A percentile compares a stretch with the other conserved stretches of the same genome.
Conservation (phyloP, 2,113 vertebrate genomes). For the Xiphias gladius region DNA sequence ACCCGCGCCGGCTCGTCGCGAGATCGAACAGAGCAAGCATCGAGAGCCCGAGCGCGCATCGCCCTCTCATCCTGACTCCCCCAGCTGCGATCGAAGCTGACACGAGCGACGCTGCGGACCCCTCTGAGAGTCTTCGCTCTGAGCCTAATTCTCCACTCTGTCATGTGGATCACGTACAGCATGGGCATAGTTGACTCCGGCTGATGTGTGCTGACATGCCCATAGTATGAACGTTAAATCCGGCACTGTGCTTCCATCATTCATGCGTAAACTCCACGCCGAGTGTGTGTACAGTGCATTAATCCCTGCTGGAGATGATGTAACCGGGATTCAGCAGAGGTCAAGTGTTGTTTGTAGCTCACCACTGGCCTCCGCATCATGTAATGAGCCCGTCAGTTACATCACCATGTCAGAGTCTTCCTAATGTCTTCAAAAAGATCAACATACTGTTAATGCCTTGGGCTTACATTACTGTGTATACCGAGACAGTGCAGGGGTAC, state of each 20-base stretch:
- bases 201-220: conserved; percentile 71
- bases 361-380: conserved; percentile 31
- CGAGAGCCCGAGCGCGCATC: conserved; percentile 46
- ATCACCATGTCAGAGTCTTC: conserved; percentile 27
- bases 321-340: conserved; percentile 49
- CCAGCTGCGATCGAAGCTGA: conserved; percentile 45
- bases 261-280: conserved; percentile 57
- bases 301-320: conserved; percentile 59
- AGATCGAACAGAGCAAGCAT: conserved; percentile 46
- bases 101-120: conserved; percentile 33
- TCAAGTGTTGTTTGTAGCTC: conserved; percentile 46
- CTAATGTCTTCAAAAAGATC: conserved; percentile 13
- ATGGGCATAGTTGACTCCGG: conserved; percentile 49
- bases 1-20: neutral
- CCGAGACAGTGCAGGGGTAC: neutral
- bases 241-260: conserved; percentile 51
- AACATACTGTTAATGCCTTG: conserved; percentile 19
- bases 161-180: conserved; percentile 62
- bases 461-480: conserved; percentile 23
- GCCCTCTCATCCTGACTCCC: conserved; percentile 53
- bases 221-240: conserved; percentile 69
- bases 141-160: conserved; percentile 58
- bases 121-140: conserved; percentile 54
- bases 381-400: conserved; percentile 42
- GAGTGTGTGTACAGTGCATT: conserved; percentile 29